These are phyloP conservation scores for Mycalesis mineus DNA, from an alignment of 2,888 invertebrate species.

Conservation along the genomic window DNA sequence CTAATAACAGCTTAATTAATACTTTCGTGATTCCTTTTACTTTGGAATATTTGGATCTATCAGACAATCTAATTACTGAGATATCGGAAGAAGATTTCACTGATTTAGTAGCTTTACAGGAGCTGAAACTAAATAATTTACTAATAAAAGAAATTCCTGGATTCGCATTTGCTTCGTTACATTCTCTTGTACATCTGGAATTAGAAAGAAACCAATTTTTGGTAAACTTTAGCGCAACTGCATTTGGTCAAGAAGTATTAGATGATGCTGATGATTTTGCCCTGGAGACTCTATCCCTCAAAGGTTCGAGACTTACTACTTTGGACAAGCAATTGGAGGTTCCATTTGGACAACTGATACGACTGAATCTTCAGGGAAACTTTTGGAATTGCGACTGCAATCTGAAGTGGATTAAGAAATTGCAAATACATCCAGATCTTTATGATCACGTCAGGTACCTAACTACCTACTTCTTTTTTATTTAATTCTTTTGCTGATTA, in stretches of 20 bases:
- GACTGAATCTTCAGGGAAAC: conserved; percentile 79
- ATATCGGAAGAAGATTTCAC: conserved; percentile 70
- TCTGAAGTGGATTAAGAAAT: conserved; percentile 68
- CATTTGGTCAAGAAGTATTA: conserved; percentile 59
- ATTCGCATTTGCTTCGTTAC: conserved; percentile 76
- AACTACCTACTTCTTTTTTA: neutral
- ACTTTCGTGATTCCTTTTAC: conserved; percentile 78
- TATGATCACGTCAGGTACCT: conserved; percentile 69
- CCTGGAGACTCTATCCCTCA: conserved; percentile 64
- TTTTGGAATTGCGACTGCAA: conserved; percentile 82
- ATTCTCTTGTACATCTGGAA: conserved; percentile 68
- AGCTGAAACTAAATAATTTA: conserved; percentile 78
- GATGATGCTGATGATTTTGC: conserved; percentile 62
- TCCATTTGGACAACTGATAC: conserved; percentile 65
- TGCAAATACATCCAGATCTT: conserved; percentile 59
- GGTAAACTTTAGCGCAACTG: conserved; percentile 62
- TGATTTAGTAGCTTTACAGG: conserved; percentile 71
- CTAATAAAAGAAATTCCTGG: conserved; percentile 70
- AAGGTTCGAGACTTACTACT: conserved; percentile 60
- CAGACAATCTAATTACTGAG: conserved; percentile 75
- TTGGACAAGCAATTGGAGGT: conserved; percentile 55
- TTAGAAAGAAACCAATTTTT: conserved; percentile 77
- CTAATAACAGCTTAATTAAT: conserved; percentile 73
- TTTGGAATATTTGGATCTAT: conserved; percentile 79
- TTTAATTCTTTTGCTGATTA: too few species aligned